Conservation (phyloP, 2,888 invertebrate genomes). For the Hymenopus coronatus region DNA sequence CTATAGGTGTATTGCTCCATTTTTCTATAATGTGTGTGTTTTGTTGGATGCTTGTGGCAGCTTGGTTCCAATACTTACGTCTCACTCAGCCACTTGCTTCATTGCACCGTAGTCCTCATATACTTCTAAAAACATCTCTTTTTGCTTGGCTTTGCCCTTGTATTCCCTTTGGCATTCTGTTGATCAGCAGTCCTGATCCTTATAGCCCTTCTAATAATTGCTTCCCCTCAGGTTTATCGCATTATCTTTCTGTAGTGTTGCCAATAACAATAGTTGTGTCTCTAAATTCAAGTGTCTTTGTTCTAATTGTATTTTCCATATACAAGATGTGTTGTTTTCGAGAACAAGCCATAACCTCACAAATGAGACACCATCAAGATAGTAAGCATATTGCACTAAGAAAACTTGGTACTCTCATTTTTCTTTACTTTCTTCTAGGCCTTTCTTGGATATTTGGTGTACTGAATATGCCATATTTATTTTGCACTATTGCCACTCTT, state of each 20-base stretch:
- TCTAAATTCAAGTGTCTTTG: constrained; percentile 22
- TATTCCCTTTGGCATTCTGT: constrained; percentile 15
- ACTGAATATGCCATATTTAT: constrained; percentile 24
- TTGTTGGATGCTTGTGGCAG: constrained; percentile 34
- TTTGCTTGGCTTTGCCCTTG: constrained; percentile 32
- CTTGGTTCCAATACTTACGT: constrained; percentile 28
- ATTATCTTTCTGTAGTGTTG: constrained; percentile 21
- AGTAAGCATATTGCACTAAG: constrained; percentile 9
- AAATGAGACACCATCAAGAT: constrained; percentile 38
- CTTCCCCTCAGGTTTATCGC: constrained; percentile 25
- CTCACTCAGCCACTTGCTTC: constrained; percentile 24
- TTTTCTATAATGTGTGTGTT: constrained; percentile 31
- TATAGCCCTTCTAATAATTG: constrained; percentile 23
- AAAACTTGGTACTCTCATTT: constrained; percentile 21
- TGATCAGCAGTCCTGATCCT: constrained; percentile 1
- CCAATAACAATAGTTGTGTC: constrained; percentile 25
- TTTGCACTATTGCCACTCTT: constrained; percentile 28
- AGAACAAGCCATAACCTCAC: constrained; percentile 47
- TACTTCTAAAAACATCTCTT: constrained; percentile 26
- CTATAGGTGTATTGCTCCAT: constrained; percentile 26
- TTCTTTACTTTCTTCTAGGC: constrained; percentile 32
- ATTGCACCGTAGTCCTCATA: constrained; percentile 23
- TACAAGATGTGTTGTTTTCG: constrained; percentile 8
- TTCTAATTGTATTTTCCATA: constrained; percentile 19
- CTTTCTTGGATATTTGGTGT: constrained; percentile 32